Evolutionary conservation across 2,888 invertebrate species (phyloP), one percentile per base, ranked within the genome.

Genomic region (Cecidostiba fungosa): DNA sequence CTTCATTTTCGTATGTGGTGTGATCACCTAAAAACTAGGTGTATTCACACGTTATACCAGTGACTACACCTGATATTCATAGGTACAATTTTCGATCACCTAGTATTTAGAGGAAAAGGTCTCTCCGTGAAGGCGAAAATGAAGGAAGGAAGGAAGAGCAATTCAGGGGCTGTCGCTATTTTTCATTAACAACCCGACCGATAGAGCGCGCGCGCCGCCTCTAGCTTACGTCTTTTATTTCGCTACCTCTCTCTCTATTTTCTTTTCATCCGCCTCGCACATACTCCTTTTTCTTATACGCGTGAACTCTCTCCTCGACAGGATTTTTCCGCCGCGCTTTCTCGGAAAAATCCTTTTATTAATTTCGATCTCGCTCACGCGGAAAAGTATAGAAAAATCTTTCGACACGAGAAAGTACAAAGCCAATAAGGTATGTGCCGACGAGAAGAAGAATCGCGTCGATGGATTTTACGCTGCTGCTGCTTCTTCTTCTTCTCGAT

Each of bases 161-260:
- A 59, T 43, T 23, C n/a, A 69, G 29, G 23, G 91, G 89, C 90
- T 90, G 90, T 91, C 90, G 90, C 91, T 91, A 92, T 92, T 92
- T 92, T 92, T 92, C 92, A 92, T 92, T 92, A 92, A 91, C 92
- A 90, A 89, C 85, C 89, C 89, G 90, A 92, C 89, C 90, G 90
- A 92, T 92, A 89, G 89, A 89, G 90, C 89, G 88, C 86, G n/a
- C 50, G 43, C 16, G 23, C 32, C 47, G 14, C 59, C 19, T 14
- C 77, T 36, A 19, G 4, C 36, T 50, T 47, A 32, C 72, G 39
- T 76, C 10, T 76, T 85, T 76, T 80, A 85, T 80, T 80, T 85
- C 76, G 59, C 16, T 43, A 23, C 16, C 50, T 47, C 4, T 14
- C 47, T 43, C 32, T 47, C 39, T 76, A 36, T 80, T 85, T 80